Evolutionary conservation across 2,888 invertebrate species (phyloP).

Genomic region (Phymatocera aterrima): DNA sequence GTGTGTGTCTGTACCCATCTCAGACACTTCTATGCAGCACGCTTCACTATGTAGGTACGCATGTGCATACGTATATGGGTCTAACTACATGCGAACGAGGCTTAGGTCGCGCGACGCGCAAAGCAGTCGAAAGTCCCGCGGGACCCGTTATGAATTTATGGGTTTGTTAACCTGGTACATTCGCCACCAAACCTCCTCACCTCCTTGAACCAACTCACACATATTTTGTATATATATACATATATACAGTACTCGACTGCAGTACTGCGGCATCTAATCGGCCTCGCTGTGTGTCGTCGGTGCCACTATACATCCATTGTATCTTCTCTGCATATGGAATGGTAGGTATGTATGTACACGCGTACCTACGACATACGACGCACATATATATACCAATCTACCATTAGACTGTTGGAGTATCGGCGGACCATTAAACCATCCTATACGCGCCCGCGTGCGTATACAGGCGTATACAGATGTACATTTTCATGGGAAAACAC

Average conservation of each 20-base stretch:
- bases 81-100: slow-evolving; percentile 1
- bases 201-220: slow-evolving; percentile 26
- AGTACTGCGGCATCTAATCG: too few relatives aligned
- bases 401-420: not conserved
- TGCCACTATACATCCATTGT: slow-evolving; percentile 8
- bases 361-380: not conserved
- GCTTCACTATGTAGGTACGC: not conserved
- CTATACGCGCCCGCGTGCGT: not conserved
- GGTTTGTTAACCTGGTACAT: slow-evolving; percentile 57
- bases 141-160: slow-evolving; percentile 57
- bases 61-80: not conserved
- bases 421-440: not conserved
- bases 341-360: not conserved
- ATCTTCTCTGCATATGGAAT: not conserved
- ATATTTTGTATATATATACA: not conserved
- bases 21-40: too few relatives aligned
- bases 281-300: not conserved
- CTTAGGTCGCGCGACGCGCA: slow-evolving; percentile 25
- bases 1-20: too few relatives aligned
- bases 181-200: slow-evolving; percentile 44
- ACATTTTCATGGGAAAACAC: too few relatives aligned
- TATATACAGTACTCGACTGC: too few relatives aligned
- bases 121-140: slow-evolving; percentile 45
- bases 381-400: not conserved
- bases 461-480: not conserved